Base-by-base conservation (phyloP, 2,797 vertebrate species). In the Synanceia verrucosa region DNA sequence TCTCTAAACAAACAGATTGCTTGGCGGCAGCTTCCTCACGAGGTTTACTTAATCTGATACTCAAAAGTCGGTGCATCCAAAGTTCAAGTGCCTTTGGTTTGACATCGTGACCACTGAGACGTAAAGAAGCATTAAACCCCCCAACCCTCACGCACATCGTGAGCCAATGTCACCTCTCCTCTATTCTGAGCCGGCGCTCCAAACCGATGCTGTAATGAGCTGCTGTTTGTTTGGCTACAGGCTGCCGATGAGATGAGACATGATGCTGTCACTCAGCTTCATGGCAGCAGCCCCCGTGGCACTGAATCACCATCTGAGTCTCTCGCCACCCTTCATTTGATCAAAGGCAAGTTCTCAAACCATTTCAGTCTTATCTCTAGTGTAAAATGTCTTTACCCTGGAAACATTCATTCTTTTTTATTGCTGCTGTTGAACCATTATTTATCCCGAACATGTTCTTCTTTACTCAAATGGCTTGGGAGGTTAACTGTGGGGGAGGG, bases 201-300 rank as follows among this genome's bases (percentile, higher is more conserved):
- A 60, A 70, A 60, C 51, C 19, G 43, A 70, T 26, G 63, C 65
- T 31, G 68, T 76, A 69, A 85, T 73, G 79, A 82, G 73, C 67
- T 69, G 76, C 73, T 74, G 82, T 81, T 83, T 83, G 86, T 76
- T 80, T 78, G 71, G 75, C 79, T 73, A 67, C 80, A 73, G 86
- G 67, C 79, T n/a, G 78, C 51, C 65, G n/a, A n/a, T 78, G 71
- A 23, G 73, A 82, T 81, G 84, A 87, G 65, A 73, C 79, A 82
- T 48, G 70, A 76, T 74, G 70, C 76, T 62, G 84, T 85, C 84
- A 84, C 67, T 78, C 48, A 56, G 9, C 59, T 73, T 65, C 43
- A 65, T 65, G 61, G 73, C 80, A 73, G 59, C 78, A 41, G 81
- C 72, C 55, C 73, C 56, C 5, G 8, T 64, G 79, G 72, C 75